Base-by-base conservation (phyloP, 30 jellyfish, hydroid and myxozoan species). In the Catostylus mosaicus region DNA sequence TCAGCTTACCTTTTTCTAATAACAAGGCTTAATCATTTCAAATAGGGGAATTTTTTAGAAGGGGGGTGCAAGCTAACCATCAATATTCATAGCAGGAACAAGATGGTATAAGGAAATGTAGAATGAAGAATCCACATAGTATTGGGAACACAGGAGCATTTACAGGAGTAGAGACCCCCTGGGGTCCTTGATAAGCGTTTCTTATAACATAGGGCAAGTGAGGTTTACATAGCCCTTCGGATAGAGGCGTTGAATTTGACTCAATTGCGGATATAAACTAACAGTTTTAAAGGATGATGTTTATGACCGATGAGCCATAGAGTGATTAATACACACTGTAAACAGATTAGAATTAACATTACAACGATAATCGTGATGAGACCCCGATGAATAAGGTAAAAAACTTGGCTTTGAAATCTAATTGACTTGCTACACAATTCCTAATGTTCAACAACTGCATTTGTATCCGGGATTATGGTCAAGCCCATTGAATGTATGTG, bases 271-370 rank as follows among this genome's bases (percentile, higher is more conserved):
- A 40, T 5, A 40, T 40, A 40, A 14, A 14, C 54, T 40, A 40
- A 7, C 14, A 40, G 11, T 40, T 40, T 7, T 40, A 40, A 40
- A 26, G 57, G 29, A 26, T 22, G 32, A 43, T 24, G 57, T 65
- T 38, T 30, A 65, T 51, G 24, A 32, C 30, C 77, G 30, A 65
- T 29, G 77, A 38, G 52, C 23, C 29, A 29, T 66, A 66, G 31
- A 11, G 57, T 66, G 78, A 66, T 66, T 66, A 66, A 19, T 18
- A 11, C 52, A 26, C 29, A 26, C 29, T 66, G 52, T 66, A 32
- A 30, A 66, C 50, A 66, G 78, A 66, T 66, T 66, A 66, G 57
- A 66, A 30, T 66, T 66, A 30, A 66, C 54, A 30, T 29, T 66
- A 66, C 31, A 26, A 27, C 78, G 78, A 16, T 66, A 66, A 66